Evolutionary conservation across 1,140 invertebrate genomes (phyloP), one percentile per base, ranked within the genome.

Genomic region (Nasonia longicornis): DNA sequence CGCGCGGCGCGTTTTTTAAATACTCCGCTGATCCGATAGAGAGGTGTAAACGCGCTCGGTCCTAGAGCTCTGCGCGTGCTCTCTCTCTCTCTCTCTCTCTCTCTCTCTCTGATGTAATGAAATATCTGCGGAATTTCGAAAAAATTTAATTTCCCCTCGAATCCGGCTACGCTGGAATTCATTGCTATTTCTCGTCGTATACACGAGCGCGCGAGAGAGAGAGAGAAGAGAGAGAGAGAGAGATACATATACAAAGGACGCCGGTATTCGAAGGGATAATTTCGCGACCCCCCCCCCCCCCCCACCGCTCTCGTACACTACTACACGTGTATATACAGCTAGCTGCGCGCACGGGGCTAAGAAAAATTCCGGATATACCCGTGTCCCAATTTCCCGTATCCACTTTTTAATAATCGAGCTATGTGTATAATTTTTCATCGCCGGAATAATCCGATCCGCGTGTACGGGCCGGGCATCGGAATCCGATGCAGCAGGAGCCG

Each of bases 131-230:
- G 78, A 79, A 79, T 79, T 79, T 79, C 2, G 22, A 71, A 79
- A 66, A 73, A 79, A 79, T 79, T 79, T 72, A 73, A 79, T 79
- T 79, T 79, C 35, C 70, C 78, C 35, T 64, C 58, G 78, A 79
- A 73, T 73, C 29, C 58, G 66, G n/a, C 26, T 73, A 26, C 26
- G 26, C 77, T 22, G 67, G 77, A 79, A 72, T 71, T 22, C 77
- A 72, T 71, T 79, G 48, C 77, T 72, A 63, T 79, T 14, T 58
- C 52, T 58, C 52, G 52, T n/a, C 14, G 52, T 58, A 20, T 14
- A 58, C 16, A 26, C 16, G 22, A 70, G 14, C 48, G 38, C 26
- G 26, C 26, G 70, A 26, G 71, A 8, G 67, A 71, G 52, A 79
- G 70, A 63, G n/a, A 72, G 45, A 26, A 20, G 63, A 58, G 29